phyloP scores from a whole-genome alignment of 2,797 vertebrate species.

The Xiphophorus birchmanni region DNA sequence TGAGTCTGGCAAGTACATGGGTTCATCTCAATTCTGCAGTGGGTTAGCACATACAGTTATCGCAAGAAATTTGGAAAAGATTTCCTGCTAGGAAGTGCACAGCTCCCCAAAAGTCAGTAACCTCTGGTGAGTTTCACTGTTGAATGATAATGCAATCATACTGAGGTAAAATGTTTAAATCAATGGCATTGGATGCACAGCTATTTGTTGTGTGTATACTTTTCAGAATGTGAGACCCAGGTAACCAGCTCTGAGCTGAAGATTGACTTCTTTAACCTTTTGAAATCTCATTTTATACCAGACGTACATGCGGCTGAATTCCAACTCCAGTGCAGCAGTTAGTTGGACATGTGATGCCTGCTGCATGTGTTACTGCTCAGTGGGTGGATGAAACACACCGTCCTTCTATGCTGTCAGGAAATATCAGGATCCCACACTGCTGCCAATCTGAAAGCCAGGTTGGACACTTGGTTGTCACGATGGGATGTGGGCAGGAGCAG shows the following conservation, averaged over 20 bases:
- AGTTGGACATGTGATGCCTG: conserved; percentile 4
- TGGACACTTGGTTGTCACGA: neutral
- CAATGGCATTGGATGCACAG: neutral
- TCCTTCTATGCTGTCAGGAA: neutral
- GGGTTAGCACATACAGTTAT: too few relatives aligned
- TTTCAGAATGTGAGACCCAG: neutral
- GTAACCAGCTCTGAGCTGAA: neutral
- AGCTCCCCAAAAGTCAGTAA: neutral
- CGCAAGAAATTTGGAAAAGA: neutral
- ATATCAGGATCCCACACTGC: neutral
- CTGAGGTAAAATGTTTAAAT: neutral
- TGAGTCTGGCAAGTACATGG: too few relatives aligned
- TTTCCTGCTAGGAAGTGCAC: neutral
- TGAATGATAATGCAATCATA: too few relatives aligned
- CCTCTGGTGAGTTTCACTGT: neutral
- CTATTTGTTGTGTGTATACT: neutral
- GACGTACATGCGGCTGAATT: neutral
- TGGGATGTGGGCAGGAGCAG: neutral
- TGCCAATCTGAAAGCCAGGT: neutral
- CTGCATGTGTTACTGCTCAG: conserved; percentile 5
- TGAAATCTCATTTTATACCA: neutral
- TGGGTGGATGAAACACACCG: neutral
- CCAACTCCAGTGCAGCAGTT: neutral
- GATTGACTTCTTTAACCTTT: neutral
- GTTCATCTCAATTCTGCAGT: too few relatives aligned